Evolutionary conservation across 2,888 invertebrate species (phyloP), one percentile per base, ranked within the genome.

Genomic region (Ethmia dodecea): DNA sequence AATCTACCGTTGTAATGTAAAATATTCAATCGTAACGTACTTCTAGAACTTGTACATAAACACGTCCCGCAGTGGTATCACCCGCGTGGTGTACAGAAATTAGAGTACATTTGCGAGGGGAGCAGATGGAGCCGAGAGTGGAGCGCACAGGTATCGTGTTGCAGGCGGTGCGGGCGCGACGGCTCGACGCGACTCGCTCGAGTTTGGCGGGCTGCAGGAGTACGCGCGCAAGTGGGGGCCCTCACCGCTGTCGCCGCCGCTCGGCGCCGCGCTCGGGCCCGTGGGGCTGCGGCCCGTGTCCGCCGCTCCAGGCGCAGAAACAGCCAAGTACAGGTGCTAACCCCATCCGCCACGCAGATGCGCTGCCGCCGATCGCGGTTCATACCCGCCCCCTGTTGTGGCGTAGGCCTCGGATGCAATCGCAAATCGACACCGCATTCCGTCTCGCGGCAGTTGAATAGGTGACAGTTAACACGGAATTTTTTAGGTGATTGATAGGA

Each of bases 251-350:
- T 94, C 94, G 47, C 95, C 95, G 53, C 94, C 95, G 52, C 92
- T 91, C 45, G 86, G 62, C 71, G 81, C 61, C 69, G 89, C 89
- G 57, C 91, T 91, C 43, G 92, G 91, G 37, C 83, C 70, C 86
- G 61, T 95, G 62, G 93, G 94, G 52, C 88, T 88, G 60, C 76
- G 90, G 43, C 75, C 86, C 61, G 86, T 87, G 40, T 84, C 84
- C 50, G 86, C 86, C 58, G 97, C 97, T 42, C 97, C 97, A 24
- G 97, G 97, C 47, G 96, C 97, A 1, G 97, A 97, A 86, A 94
- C 93, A 51, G 88, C 89, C 55, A 92, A 90, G 74, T 91, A 91
- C 74, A 89, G 94, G 78, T 91, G 77, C 37, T 16, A 37, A 37
- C 33, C 33, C 35, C 13, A 35, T 16, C 38, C 10, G 9, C 26